Conservation (phyloP, 2,888 invertebrate genomes). For the Eupithecia abbreviata region DNA sequence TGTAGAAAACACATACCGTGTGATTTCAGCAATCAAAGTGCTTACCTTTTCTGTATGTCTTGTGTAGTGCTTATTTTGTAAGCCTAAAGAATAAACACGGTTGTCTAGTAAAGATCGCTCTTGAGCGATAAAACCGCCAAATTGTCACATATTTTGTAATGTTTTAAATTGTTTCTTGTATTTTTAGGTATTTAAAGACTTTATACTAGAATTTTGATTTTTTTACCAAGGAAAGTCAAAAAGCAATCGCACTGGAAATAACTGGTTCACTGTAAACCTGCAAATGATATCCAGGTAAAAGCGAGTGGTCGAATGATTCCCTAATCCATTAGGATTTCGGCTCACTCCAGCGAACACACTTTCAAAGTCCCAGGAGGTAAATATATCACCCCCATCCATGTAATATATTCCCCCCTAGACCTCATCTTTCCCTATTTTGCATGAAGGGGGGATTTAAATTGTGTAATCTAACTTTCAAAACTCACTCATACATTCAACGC, state of each 20-base stretch:
- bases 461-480: constrained; percentile 83
- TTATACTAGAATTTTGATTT: too few species aligned
- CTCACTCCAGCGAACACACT: constrained; percentile 76
- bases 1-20: too few species aligned
- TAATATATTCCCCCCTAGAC: constrained; percentile 81
- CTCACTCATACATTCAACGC: constrained; percentile 84
- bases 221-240: neutral
- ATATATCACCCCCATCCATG: constrained; percentile 75
- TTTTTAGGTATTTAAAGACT: too few species aligned
- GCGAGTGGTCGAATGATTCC: constrained; percentile 76
- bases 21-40: too few species aligned
- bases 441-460: constrained; percentile 84
- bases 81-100: too few species aligned
- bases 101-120: too few species aligned
- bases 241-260: neutral
- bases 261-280: constrained; percentile 56
- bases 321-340: constrained; percentile 83
- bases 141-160: too few species aligned
- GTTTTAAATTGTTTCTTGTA: too few species aligned
- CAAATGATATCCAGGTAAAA: constrained; percentile 70
- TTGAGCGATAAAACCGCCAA: too few species aligned
- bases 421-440: constrained; percentile 84
- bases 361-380: constrained; percentile 81
- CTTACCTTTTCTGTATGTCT: too few species aligned
- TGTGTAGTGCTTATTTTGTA: too few species aligned